Conservation (phyloP, 2,113 vertebrate species). For the Chionomys nivalis region DNA sequence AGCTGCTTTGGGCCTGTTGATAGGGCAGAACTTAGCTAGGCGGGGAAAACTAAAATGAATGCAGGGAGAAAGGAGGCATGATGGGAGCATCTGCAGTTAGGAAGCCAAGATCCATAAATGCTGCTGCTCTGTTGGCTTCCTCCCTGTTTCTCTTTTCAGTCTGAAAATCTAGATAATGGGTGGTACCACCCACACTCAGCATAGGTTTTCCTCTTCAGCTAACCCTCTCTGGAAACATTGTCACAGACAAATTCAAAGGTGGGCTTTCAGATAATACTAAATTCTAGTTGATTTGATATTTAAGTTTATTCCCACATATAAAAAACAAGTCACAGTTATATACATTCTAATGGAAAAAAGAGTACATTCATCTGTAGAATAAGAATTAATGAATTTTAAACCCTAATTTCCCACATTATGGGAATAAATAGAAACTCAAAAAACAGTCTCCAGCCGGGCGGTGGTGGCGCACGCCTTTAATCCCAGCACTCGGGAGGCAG, state of each 20-base stretch:
- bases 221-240: neutral
- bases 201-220: neutral
- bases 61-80: too few species aligned
- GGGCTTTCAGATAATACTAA: neutral
- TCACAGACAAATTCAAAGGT: neutral
- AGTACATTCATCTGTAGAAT: neutral
- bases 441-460: neutral
- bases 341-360: neutral
- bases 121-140: neutral
- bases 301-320: neutral
- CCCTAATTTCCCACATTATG: neutral
- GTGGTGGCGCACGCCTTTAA: too few species aligned
- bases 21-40: too few species aligned
- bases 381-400: slow-evolving; percentile 50
- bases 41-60: too few species aligned
- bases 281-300: too few species aligned
- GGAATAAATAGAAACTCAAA: neutral
- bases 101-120: neutral
- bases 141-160: neutral
- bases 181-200: too few species aligned
- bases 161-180: neutral
- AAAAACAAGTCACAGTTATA: neutral
- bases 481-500: too few species aligned
- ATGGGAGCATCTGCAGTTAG: too few species aligned
- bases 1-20: too few species aligned